Base-by-base conservation (phyloP, 2,888 invertebrate species). In the Microplitis manilae region DNA sequence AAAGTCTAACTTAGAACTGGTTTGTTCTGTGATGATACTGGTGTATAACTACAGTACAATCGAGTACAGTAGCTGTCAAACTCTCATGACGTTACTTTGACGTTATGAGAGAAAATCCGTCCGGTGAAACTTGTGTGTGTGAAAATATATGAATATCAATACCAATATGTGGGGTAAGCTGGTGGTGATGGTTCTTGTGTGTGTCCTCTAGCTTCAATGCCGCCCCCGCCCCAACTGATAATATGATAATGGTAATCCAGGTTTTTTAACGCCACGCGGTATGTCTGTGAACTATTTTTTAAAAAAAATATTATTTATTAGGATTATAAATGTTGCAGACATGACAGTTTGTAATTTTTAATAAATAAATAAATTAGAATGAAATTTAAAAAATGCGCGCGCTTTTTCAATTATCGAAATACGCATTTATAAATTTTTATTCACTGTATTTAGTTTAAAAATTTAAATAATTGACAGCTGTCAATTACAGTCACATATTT, bases 1-100 rank as follows among this genome's bases (percentile, higher is more conserved):
- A 1, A 50, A 13, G 20, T 20, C 20, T 20, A 20, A 50, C 50
- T 13, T 50, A 13, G 13, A 8, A 13, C 50, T 50, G 50, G 50
- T 13, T 50, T 50, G 50, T 50, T 13, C 50, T 50, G 50, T 50
- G 9, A 13, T 50, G 50, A 13, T 50, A 2, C 50, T 50, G 13
- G 8, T 50, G 13, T 50, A 50, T 2, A 30, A 30, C 30, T 30
- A 30, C 30, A 39, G 7, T 68, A 50, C 13, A 50, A 13, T 39
- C 8, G 38, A 40, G 9, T 30, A 39, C 67, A 39, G 13, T 67
- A 39, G 67, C 67, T 67, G 67, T 67, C 67, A 67, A 67, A 67
- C 67, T 13, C 67, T 20, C 67, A 67, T 67, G 67, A 67, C 67
- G 20, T 67, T 38, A 7, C 38, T 50, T 50, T 50, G 50, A 50